Percentiles rank a stretch among this genome's conserved stretches.
Conservation (phyloP, 2,888 invertebrate species). For the Isotomurus palustris region DNA sequence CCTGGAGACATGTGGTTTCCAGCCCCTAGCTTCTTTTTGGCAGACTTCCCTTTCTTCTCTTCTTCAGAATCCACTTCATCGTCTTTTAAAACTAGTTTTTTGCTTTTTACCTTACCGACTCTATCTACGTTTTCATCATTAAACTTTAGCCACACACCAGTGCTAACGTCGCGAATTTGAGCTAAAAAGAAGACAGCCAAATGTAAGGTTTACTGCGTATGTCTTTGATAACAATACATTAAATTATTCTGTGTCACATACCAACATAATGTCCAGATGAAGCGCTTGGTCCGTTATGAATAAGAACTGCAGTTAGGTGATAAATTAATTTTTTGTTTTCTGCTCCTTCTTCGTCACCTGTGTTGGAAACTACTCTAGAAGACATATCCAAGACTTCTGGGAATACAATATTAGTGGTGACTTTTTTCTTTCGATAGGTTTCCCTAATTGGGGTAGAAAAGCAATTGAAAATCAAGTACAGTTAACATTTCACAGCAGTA, state of each 20-base stretch:
- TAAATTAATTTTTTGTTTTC: too few species aligned
- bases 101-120: conserved; percentile 14
- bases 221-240: background rate
- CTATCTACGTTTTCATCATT: conserved; percentile 57
- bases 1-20: conserved; percentile 55
- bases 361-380: too few species aligned
- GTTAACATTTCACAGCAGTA: background rate
- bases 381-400: conserved; percentile 60
- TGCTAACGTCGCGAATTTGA: conserved; percentile 54
- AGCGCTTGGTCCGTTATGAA: conserved; percentile 62
- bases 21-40: conserved; percentile 48
- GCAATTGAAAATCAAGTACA: background rate
- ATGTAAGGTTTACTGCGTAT: background rate
- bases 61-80: conserved; percentile 14
- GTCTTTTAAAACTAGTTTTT: conserved; percentile 20
- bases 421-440: conserved; percentile 59
- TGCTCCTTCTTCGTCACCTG: too few species aligned
- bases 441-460: conserved; percentile 50
- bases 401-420: conserved; percentile 58
- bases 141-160: conserved; percentile 61
- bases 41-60: conserved; percentile 15
- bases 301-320: conserved; percentile 60
- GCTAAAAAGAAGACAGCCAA: conserved; percentile 48
- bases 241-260: conserved; percentile 43
- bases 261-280: conserved; percentile 64